phyloP scores from a whole-genome alignment of 2,888 invertebrate genomes.

The Muscina levida region DNA sequence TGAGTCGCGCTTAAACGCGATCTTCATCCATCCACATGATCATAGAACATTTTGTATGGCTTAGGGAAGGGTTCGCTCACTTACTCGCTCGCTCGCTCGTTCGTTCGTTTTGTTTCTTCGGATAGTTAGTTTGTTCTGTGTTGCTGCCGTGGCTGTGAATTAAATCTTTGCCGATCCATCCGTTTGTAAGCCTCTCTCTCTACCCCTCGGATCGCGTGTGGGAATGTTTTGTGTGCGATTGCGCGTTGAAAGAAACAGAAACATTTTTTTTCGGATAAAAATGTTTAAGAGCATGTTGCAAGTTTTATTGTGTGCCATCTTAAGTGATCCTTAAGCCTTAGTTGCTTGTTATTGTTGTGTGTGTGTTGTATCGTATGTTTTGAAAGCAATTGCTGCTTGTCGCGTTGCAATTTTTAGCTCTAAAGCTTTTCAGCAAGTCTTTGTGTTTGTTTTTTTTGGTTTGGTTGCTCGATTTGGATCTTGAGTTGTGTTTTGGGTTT shows the following conservation, averaged over 20 bases:
- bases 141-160: conserved; percentile 17
- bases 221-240: conserved; percentile 65
- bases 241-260: conserved; percentile 32
- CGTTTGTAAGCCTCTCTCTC: background rate
- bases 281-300: conserved; percentile 37
- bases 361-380: conserved; percentile 69
- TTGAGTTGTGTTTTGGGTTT: conserved; percentile 48
- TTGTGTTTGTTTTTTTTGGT: conserved; percentile 23
- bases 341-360: conserved; percentile 45
- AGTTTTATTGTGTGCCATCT: conserved; percentile 65
- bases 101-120: no score
- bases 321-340: conserved; percentile 64
- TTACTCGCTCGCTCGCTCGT: no score
- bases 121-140: background rate
- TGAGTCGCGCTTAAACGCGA: conserved; percentile 73
- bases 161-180: background rate
- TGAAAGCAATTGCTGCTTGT: conserved; percentile 74
- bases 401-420: conserved; percentile 40
- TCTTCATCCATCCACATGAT: conserved; percentile 62
- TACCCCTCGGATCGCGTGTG: conserved; percentile 68
- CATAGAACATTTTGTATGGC: conserved; percentile 67
- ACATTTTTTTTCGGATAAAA: conserved; percentile 40
- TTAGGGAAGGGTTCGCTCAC: conserved; percentile 41
- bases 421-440: conserved; percentile 24
- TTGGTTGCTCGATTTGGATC: conserved; percentile 19